These are phyloP conservation scores for Podiceps cristatus DNA, from an alignment of 2,113 vertebrate genomes.

Conservation along the genomic window DNA sequence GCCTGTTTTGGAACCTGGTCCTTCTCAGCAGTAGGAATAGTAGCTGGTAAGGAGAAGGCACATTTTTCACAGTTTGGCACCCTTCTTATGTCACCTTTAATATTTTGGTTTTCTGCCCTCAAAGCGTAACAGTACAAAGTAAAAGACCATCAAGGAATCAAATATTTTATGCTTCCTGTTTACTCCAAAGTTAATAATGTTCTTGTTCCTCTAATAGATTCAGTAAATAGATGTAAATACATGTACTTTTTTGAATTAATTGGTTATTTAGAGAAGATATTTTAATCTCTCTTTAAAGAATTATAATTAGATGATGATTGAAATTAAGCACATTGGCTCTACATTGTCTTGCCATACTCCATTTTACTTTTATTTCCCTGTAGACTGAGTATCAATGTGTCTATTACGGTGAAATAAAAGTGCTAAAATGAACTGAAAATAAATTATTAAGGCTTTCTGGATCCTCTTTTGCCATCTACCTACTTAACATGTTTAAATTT, in stretches of 20 bases:
- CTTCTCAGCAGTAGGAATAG: background rate
- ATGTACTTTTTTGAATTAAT: background rate
- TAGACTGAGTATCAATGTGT: background rate
- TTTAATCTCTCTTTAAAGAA: background rate
- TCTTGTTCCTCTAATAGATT: background rate
- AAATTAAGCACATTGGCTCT: background rate
- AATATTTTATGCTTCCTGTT: background rate
- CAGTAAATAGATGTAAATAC: background rate
- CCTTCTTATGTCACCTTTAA: background rate
- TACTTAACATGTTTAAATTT: background rate
- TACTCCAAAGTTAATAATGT: background rate
- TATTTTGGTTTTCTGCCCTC: background rate
- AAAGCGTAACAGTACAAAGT: background rate
- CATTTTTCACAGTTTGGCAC: background rate
- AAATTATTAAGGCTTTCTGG: background rate
- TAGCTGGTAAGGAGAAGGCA: background rate
- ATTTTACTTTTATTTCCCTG: background rate
- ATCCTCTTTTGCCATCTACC: background rate
- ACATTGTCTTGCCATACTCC: background rate
- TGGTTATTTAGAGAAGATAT: background rate
- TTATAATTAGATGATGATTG: background rate
- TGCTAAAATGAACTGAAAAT: background rate
- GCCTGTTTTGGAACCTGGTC: background rate
- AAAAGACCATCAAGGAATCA: slow-evolving; percentile 6
- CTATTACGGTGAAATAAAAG: background rate